Evolutionary conservation across 2,888 invertebrate genomes (phyloP).

Genomic region (Noctuana brunneofusca): DNA sequence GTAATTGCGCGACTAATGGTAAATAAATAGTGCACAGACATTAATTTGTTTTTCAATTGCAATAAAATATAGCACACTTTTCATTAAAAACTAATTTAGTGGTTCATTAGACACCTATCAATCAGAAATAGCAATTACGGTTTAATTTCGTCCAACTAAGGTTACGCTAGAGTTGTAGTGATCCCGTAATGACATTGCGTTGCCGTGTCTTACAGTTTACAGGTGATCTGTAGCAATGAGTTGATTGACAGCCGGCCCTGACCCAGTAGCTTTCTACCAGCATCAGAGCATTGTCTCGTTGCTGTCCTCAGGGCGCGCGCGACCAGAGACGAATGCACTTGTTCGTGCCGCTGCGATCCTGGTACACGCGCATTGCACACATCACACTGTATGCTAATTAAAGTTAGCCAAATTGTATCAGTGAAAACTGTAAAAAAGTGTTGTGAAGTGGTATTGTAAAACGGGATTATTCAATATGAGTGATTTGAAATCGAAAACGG

Average conservation of each 20-base stretch:
- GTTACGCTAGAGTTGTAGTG: neutral
- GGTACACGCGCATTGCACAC: constrained; percentile 2
- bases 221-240: constrained; percentile 15
- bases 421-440: neutral
- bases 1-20: neutral
- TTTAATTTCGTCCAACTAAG: constrained; percentile 11
- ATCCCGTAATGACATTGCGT: constrained; percentile 20
- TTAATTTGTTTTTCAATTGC: constrained; percentile 12
- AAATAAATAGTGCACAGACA: neutral
- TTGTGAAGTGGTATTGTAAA: neutral
- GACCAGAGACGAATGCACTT: neutral
- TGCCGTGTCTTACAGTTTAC: constrained; percentile 10
- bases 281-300: neutral
- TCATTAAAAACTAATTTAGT: neutral
- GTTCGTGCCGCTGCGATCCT: neutral
- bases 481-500: constrained; percentile 18
- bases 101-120: constrained; percentile 12
- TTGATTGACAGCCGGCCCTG: constrained; percentile 41
- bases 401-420: no score
- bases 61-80: neutral
- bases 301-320: no score
- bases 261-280: constrained; percentile 39
- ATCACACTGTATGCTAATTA: neutral
- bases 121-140: constrained; percentile 27
- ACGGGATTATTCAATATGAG: constrained; percentile 6